A percentile compares a stretch with the other conserved stretches of the same genome.
Evolutionary conservation across 2,113 vertebrate genomes (phyloP).

Genomic region (Syngnathus scovelli): DNA sequence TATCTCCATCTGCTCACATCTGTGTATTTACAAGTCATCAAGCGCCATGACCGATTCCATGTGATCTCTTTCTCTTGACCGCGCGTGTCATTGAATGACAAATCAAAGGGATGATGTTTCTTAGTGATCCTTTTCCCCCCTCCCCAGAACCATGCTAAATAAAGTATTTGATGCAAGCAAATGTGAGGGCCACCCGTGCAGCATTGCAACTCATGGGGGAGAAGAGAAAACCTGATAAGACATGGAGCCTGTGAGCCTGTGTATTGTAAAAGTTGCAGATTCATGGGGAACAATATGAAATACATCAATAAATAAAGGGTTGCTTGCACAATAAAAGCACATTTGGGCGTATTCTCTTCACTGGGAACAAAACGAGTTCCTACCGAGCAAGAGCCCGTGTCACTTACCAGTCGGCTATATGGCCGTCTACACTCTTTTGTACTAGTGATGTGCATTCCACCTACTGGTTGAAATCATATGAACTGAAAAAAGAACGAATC

Average conservation of each 20-base stretch:
- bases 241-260: neutral
- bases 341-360: no score
- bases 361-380: no score
- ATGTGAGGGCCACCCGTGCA: neutral
- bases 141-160: neutral
- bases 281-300: no score
- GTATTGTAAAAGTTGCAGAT: neutral
- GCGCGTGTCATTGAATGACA: neutral
- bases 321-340: no score
- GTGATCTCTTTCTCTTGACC: neutral
- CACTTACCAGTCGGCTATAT: no score
- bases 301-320: no score
- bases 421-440: no score
- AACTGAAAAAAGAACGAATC: no score
- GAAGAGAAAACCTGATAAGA: no score
- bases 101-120: neutral
- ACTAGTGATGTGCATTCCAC: neutral
- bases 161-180: neutral
- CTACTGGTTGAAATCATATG: no score
- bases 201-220: neutral
- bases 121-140: neutral
- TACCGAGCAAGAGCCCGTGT: no score
- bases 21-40: constrained; percentile 5
- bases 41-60: neutral
- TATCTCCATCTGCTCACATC: constrained; percentile 18